Evolutionary conservation across 2,888 invertebrate genomes (phyloP).

Genomic region (Drosophila fungiperda): DNA sequence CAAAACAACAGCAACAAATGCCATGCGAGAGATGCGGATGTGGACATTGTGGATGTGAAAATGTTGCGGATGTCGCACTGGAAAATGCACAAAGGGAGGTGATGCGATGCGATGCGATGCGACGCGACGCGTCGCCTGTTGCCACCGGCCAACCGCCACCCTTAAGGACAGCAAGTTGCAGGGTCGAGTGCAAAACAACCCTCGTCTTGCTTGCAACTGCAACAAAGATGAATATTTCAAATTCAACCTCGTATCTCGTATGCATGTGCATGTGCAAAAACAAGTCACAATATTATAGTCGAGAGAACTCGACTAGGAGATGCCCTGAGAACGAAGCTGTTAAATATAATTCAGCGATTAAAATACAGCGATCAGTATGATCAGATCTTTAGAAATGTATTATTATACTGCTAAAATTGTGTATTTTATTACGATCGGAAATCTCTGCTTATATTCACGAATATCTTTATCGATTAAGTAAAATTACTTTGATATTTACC

Average conservation of each 20-base stretch:
- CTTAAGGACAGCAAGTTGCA: slow-evolving; percentile 55
- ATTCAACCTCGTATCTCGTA: slow-evolving; percentile 35
- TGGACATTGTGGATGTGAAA: not conserved
- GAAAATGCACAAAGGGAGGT: slow-evolving; percentile 64
- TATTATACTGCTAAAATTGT: not conserved
- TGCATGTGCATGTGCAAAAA: slow-evolving; percentile 38
- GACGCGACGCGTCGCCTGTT: slow-evolving; percentile 54
- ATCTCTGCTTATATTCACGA: not conserved
- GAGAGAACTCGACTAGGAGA: not conserved
- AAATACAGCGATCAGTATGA: not conserved
- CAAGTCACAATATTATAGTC: not conserved
- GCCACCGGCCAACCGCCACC: slow-evolving; percentile 49
- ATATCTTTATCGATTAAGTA: not conserved
- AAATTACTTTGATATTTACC: not conserved
- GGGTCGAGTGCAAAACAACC: slow-evolving; percentile 52
- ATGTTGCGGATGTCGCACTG: slow-evolving; percentile 43
- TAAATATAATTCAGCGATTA: not conserved
- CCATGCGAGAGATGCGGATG: slow-evolving; percentile 18
- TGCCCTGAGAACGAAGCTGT: not conserved
- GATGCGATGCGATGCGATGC: slow-evolving; percentile 29
- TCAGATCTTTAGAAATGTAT: not conserved
- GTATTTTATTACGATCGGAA: not conserved
- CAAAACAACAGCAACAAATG: slow-evolving; percentile 38
- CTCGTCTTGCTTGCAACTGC: slow-evolving; percentile 45
- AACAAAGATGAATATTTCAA: slow-evolving; percentile 70